phyloP scores from a whole-genome alignment of 2,113 vertebrate genomes.

The Zootoca vivipara region DNA sequence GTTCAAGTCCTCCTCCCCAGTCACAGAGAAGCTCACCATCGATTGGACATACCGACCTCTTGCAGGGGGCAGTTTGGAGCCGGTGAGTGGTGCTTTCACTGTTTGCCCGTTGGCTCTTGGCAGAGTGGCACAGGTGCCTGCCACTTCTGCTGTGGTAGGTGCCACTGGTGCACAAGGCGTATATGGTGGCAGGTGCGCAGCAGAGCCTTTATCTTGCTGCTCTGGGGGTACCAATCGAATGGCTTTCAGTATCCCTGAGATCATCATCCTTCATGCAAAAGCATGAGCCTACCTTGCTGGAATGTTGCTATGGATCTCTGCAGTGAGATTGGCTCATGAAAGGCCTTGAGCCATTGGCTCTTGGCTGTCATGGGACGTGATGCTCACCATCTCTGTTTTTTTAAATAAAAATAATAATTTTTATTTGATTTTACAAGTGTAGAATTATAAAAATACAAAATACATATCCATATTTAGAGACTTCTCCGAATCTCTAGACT shows the following conservation, averaged over 20 bases:
- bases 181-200: not conserved
- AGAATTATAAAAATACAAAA: too few species aligned
- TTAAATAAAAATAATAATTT: too few species aligned
- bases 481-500: too few species aligned
- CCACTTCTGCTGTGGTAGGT: not conserved
- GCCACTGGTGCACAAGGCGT: not conserved
- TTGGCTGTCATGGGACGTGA: not conserved
- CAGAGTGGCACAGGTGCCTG: not conserved
- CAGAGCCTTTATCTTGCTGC: rapidly evolving
- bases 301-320: not conserved
- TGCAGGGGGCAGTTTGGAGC: slow-evolving; percentile 75
- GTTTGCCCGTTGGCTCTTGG: not conserved
- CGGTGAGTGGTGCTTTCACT: slow-evolving; percentile 66
- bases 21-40: slow-evolving; percentile 81
- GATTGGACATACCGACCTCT: slow-evolving; percentile 88
- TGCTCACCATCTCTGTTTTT: too few species aligned
- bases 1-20: slow-evolving; percentile 80
- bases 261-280: not conserved
- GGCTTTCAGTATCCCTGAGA: not conserved
- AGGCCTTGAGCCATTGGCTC: not conserved
- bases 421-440: too few species aligned
- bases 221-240: not conserved
- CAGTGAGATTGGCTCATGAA: not conserved
- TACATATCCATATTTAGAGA: too few species aligned
- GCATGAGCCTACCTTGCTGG: not conserved